Percentiles rank a stretch among this genome's conserved stretches.
phyloP scores from a whole-genome alignment of 2,113 vertebrate genomes.

The Chionomys nivalis region DNA sequence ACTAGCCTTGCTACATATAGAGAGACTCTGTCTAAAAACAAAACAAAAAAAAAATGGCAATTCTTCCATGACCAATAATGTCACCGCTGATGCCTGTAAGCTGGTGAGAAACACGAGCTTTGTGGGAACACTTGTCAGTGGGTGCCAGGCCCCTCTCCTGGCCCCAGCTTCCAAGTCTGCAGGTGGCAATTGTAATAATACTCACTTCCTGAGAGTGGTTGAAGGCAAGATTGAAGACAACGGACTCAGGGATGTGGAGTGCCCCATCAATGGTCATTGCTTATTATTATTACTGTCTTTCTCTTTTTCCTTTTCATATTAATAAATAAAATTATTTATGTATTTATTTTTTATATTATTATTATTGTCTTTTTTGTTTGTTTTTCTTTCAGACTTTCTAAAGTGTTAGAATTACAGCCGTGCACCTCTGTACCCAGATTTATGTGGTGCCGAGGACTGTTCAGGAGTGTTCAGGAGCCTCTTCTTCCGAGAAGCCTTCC shows the following conservation, averaged over 20 bases:
- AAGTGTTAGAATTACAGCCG: neutral
- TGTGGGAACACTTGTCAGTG: neutral
- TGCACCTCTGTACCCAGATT: neutral
- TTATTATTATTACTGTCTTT: neutral
- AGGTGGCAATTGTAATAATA: rapidly evolving
- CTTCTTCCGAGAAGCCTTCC: slow-evolving; percentile 30
- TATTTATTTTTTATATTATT: neutral
- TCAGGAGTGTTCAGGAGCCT: neutral
- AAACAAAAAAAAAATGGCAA: no score
- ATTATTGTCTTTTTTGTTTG: neutral
- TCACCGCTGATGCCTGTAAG: neutral
- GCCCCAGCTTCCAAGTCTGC: neutral
- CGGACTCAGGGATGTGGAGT: neutral
- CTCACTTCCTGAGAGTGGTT: neutral
- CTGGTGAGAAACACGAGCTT: neutral
- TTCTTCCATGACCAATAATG: neutral
- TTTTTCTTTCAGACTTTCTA: neutral
- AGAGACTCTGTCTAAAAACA: neutral
- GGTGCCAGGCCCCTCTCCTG: neutral
- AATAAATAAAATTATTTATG: no score
- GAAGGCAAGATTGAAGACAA: neutral
- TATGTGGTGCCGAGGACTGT: neutral
- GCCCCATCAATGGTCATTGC: neutral
- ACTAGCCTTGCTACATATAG: neutral
- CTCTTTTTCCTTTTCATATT: neutral